A percentile compares a stretch with the other conserved stretches of the same genome.
Conservation (phyloP, 2,888 invertebrate species). For the Hyposoter dolosus region DNA sequence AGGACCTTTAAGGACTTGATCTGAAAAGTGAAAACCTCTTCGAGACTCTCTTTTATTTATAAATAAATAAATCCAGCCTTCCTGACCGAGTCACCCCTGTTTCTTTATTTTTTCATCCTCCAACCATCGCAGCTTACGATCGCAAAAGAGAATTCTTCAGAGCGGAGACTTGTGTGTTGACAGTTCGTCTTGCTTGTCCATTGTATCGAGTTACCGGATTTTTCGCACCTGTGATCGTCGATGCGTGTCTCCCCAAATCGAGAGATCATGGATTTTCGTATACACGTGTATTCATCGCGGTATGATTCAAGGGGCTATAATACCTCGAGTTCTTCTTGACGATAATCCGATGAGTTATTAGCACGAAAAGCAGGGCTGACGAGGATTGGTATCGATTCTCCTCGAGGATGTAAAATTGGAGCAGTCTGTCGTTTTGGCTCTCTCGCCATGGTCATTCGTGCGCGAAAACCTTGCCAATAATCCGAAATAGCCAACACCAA, state of each 20-base stretch:
- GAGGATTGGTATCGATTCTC: slow-evolving; percentile 19
- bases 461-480: slow-evolving; percentile 62
- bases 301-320: slow-evolving; percentile 6
- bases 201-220: slow-evolving; percentile 35
- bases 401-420: background rate
- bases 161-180: slow-evolving; percentile 39
- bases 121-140: background rate
- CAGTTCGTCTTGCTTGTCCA: slow-evolving; percentile 40
- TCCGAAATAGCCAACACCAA: slow-evolving; percentile 24
- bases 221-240: slow-evolving; percentile 75
- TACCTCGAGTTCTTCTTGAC: slow-evolving; percentile 60
- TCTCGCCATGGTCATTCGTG: slow-evolving; percentile 24
- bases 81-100: background rate
- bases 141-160: background rate
- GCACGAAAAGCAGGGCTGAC: slow-evolving; percentile 59
- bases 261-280: slow-evolving; percentile 31
- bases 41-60: slow-evolving; percentile 17
- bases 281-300: background rate
- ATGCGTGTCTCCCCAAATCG: slow-evolving; percentile 76
- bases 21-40: slow-evolving; percentile 29
- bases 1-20: slow-evolving; percentile 24
- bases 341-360: slow-evolving; percentile 78
- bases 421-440: slow-evolving; percentile 45
- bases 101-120: background rate
- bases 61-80: background rate